Conservation (phyloP, 2,888 invertebrate genomes). For the Barypeithes pellucidus region DNA sequence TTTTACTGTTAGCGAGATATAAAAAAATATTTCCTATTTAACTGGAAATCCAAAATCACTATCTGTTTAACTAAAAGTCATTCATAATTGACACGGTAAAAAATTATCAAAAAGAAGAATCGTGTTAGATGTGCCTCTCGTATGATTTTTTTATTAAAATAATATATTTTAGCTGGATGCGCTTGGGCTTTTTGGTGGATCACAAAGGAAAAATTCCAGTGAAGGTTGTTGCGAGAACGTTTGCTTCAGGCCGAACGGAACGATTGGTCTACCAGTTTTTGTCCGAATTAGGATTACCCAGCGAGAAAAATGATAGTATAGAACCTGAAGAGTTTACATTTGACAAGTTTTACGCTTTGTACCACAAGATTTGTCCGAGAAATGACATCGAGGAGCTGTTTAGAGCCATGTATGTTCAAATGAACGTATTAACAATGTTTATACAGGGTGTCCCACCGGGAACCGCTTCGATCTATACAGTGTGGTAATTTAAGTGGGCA, state of each 20-base stretch:
- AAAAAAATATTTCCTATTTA: too few species aligned
- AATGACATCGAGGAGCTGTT: slow-evolving; percentile 99
- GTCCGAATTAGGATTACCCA: slow-evolving; percentile 93
- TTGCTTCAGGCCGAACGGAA: slow-evolving; percentile 99
- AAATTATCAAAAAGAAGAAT: too few species aligned
- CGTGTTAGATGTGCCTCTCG: too few species aligned
- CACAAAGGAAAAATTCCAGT: slow-evolving; percentile 97
- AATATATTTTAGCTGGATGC: slow-evolving; percentile 92
- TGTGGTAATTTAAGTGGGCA: too few species aligned
- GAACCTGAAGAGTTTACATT: slow-evolving; percentile 96
- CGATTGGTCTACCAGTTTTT: slow-evolving; percentile 98
- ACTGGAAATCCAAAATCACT: too few species aligned
- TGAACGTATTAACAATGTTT: too few species aligned
- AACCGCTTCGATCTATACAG: too few species aligned
- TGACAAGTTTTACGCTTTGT: slow-evolving; percentile 98
- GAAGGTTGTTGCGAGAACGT: slow-evolving; percentile 95
- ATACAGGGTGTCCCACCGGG: too few species aligned
- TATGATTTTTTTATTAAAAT: too few species aligned
- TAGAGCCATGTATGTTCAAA: slow-evolving; percentile 88
- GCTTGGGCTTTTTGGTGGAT: slow-evolving; percentile 94
- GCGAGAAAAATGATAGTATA: slow-evolving; percentile 96
- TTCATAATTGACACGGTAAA: too few species aligned
- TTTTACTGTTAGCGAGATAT: too few species aligned
- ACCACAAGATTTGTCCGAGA: slow-evolving; percentile 98
- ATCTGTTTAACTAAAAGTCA: too few species aligned